Evolutionary conservation across 1,140 invertebrate species (phyloP).

Genomic region (Sitobion miscanthi): DNA sequence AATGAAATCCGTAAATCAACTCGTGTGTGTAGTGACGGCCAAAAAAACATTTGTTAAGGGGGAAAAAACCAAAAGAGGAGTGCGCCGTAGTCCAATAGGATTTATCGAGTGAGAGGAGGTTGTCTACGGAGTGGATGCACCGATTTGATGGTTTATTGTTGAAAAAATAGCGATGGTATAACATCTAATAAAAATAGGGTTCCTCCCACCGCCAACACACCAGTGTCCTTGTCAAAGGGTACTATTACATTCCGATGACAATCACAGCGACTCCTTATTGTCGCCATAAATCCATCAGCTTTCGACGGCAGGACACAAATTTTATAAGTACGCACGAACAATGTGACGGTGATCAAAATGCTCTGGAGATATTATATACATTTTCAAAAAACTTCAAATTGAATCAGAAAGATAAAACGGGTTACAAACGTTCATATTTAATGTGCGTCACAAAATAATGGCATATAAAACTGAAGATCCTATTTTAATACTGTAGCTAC

Average conservation of each 20-base stretch:
- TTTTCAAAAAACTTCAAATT: background rate
- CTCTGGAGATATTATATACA: background rate
- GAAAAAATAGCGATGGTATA: background rate
- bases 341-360: background rate
- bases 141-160: constrained; percentile 28
- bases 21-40: background rate
- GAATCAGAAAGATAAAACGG: background rate
- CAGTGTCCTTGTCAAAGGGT: background rate
- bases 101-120: constrained; percentile 11
- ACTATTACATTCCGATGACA: constrained; percentile 22
- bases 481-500: background rate
- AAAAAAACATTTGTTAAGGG: constrained; percentile 15
- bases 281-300: constrained; percentile 31
- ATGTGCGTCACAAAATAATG: background rate
- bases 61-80: background rate
- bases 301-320: background rate
- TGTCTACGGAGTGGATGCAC: background rate
- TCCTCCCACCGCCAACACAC: background rate
- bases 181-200: constrained; percentile 6
- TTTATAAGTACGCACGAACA: background rate
- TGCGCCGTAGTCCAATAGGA: background rate
- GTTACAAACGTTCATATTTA: background rate
- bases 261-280: background rate
- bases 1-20: constrained; percentile 46
- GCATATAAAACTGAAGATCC: background rate